These are phyloP conservation scores for Oligia strigilis DNA, from an alignment of 2,888 invertebrate genomes.

Conservation along the genomic window DNA sequence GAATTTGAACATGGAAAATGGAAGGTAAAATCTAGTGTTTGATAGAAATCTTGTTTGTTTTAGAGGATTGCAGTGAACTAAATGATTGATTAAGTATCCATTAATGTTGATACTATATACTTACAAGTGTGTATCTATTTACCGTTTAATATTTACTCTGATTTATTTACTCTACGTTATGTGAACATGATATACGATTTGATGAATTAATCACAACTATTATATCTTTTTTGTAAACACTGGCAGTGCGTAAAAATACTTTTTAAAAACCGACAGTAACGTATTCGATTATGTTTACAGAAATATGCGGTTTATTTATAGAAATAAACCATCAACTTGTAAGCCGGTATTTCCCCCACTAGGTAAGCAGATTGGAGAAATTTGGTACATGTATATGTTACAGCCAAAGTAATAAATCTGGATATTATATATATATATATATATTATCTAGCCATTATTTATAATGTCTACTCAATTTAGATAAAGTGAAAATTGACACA, in stretches of 20 bases:
- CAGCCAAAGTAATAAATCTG: too few relatives aligned
- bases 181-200: neutral
- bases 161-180: neutral
- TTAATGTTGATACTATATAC: neutral
- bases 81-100: conserved; percentile 7
- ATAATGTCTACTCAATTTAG: too few relatives aligned
- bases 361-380: neutral
- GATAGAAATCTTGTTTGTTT: conserved; percentile 31
- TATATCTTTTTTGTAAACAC: neutral
- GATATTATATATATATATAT: too few relatives aligned
- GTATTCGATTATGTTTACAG: too few relatives aligned
- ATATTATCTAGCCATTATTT: too few relatives aligned
- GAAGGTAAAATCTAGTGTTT: conserved; percentile 60
- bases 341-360: neutral
- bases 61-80: conserved; percentile 51
- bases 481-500: too few relatives aligned
- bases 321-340: neutral
- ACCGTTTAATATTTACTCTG: conserved; percentile 4
- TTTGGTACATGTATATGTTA: too few relatives aligned
- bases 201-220: neutral
- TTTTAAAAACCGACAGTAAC: neutral
- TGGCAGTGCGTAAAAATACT: neutral
- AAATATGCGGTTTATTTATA: neutral
- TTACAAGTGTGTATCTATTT: conserved; percentile 27
- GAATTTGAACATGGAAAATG: conserved; percentile 58